Percentiles rank a stretch among this genome's conserved stretches.
These are phyloP conservation scores for Halcyon leucocephala DNA, from an alignment of 2,797 vertebrate genomes.

Conservation along the genomic window DNA sequence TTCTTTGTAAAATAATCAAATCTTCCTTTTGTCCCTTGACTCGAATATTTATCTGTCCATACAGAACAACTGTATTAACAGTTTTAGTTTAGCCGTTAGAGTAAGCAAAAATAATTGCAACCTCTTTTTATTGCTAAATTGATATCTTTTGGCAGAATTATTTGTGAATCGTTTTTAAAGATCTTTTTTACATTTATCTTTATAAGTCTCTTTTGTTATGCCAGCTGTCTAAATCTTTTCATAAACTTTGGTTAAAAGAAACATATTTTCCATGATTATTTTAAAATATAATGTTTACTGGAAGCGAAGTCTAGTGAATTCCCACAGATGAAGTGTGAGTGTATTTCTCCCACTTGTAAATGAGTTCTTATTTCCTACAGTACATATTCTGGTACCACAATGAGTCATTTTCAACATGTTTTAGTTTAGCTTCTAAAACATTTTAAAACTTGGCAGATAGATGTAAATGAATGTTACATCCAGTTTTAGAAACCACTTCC, in stretches of 20 bases:
- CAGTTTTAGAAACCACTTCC: constrained; percentile 74
- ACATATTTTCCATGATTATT: constrained; percentile 78
- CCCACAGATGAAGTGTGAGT: constrained; percentile 81
- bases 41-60: background rate
- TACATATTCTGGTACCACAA: constrained; percentile 74
- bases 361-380: constrained; percentile 81
- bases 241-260: constrained; percentile 75
- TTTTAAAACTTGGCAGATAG: constrained; percentile 77
- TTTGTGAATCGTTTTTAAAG: constrained; percentile 29
- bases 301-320: constrained; percentile 79
- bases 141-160: constrained; percentile 35
- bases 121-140: constrained; percentile 7
- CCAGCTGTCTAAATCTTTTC: constrained; percentile 71
- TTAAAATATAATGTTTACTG: constrained; percentile 81
- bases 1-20: background rate
- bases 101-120: background rate
- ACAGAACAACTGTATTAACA: background rate
- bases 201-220: constrained; percentile 63
- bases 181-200: constrained; percentile 58
- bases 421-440: constrained; percentile 80
- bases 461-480: constrained; percentile 70
- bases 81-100: background rate
- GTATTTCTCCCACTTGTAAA: constrained; percentile 82
- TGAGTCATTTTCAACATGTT: constrained; percentile 82
- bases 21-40: background rate